Base-by-base conservation (phyloP, 1,140 invertebrate genomes). In the Scaptomyza montana region DNA sequence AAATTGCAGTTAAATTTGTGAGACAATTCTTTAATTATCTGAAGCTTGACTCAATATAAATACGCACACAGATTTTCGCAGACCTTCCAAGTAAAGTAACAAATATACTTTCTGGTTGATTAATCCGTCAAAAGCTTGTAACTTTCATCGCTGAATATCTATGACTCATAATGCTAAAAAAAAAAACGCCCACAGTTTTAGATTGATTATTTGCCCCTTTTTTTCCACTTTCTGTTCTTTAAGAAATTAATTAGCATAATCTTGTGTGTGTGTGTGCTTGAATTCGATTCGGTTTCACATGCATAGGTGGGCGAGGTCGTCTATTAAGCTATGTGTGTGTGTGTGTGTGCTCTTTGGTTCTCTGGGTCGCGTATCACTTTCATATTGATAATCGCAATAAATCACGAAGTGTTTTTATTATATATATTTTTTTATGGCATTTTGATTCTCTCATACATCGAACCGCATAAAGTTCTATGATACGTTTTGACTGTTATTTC, bases 301-400 rank as follows among this genome's bases (percentile, higher is more conserved):
- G n/a, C 39, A 43, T 43, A 49, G 54, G 78, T 78, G 66, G 60
- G 62, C 67, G 57, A 28, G 64, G 51, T 69, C 60, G 57, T 41
- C 56, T 57, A 9, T 36, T 8, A 10, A 47, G 59, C n/a, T 47
- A 50, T 36, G 33, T 36, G 33, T 9, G 33, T 9, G 33, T 36
- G 7, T 2, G 33, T 36, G 33, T 36, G 41, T 41, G 47, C 36
- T 68, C 49, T 70, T 13, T 65, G 64, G 45, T 47, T 70, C 76
- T 86, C 54, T 86, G 75, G 81, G 82, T 86, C 81, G 71, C 69
- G 82, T 87, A 79, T 87, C 82, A 87, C 82, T 86, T 87, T 87
- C 84, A 74, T 74, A 79, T 87, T 87, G 72, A 87, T 87, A 87
- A 87, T 82, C 82, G 75, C 70, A 67, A 76, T 87, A 87, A 87